Base-by-base conservation (phyloP, 2,888 invertebrate genomes). In the Sussaba pulchella region DNA sequence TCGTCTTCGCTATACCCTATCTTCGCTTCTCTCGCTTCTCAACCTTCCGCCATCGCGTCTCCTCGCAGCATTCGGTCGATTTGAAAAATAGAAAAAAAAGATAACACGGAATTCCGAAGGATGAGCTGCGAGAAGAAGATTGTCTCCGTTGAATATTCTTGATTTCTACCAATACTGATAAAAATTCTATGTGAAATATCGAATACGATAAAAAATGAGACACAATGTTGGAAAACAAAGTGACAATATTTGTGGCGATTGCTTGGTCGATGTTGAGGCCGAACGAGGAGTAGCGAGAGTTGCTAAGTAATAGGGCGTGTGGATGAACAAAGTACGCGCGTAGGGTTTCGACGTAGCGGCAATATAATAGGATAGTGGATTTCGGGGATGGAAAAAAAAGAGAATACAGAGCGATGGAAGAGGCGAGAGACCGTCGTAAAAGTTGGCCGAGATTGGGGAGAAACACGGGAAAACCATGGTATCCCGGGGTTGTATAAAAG, bases 391-490 rank as follows among this genome's bases (percentile, higher is more conserved):
- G 69, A 52, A 69, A 57, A 41, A 24, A 69, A 67, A 67, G n/a
- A 19, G 36, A 47, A 47, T 5, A 64, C 41, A 14, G 14, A 17
- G 36, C n/a, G 50, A 39, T 5, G 6, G 26, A 10, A 19, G 26
- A 12, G 17, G 36, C 5, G 61, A 57, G 14, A 19, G 69, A 43
- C 50, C 63, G 70, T 77, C 76, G 70, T 77, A 63, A 77, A 71
- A 77, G 63, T 77, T 77, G 57, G 61, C 31, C 70, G 63, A 36
- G 72, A 63, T 63, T 64, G 50, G 50, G 61, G 21, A 45, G 19
- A 59, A 71, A 26, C 21, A 63, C 39, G 39, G 19, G 50, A 61
- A 61, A 47, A 72, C 26, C n/a, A 14, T 19, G 8, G 43, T 19
- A 21, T 10, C 36, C 10, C 26, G 4, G 31, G 26, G 72, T 72